A percentile compares a stretch with the other conserved stretches of the same genome.
These are phyloP conservation scores for Cepaea hortensis DNA, from an alignment of 2,888 invertebrate species.

Conservation along the genomic window DNA sequence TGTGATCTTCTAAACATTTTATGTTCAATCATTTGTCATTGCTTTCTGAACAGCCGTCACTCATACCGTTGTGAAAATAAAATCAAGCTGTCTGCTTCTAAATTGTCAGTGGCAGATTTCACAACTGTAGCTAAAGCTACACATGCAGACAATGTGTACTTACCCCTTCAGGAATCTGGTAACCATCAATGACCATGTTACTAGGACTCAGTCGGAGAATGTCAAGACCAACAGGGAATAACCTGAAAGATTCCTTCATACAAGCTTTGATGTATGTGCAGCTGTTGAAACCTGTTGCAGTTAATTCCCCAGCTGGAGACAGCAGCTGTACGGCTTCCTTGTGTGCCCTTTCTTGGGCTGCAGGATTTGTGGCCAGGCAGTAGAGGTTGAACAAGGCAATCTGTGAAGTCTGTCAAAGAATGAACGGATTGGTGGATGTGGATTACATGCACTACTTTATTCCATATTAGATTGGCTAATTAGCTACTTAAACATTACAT, in stretches of 20 bases:
- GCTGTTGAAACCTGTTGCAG: constrained; percentile 80
- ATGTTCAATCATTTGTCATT: no score
- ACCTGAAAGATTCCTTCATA: constrained; percentile 86
- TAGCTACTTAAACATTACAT: no score
- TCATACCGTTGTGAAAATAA: no score
- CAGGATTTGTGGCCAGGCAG: constrained; percentile 84
- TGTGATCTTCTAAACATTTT: no score
- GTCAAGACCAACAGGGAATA: constrained; percentile 87
- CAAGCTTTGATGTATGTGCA: constrained; percentile 86
- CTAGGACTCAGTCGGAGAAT: constrained; percentile 84
- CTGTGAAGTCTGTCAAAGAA: constrained; percentile 66
- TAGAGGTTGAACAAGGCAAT: constrained; percentile 79
- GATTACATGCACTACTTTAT: no score
- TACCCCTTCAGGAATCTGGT: constrained; percentile 86
- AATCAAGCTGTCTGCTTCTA: no score
- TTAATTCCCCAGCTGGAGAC: constrained; percentile 64
- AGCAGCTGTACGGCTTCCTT: constrained; percentile 78
- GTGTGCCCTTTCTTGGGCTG: constrained; percentile 83
- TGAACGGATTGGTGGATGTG: no score
- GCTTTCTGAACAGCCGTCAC: no score
- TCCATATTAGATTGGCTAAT: no score
- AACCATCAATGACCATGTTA: constrained; percentile 84
- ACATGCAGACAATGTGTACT: background rate
- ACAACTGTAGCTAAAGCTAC: no score
- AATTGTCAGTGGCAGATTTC: no score